These are phyloP conservation scores for Hofmannophila pseudospretella DNA, from an alignment of 2,888 invertebrate species.

Conservation along the genomic window DNA sequence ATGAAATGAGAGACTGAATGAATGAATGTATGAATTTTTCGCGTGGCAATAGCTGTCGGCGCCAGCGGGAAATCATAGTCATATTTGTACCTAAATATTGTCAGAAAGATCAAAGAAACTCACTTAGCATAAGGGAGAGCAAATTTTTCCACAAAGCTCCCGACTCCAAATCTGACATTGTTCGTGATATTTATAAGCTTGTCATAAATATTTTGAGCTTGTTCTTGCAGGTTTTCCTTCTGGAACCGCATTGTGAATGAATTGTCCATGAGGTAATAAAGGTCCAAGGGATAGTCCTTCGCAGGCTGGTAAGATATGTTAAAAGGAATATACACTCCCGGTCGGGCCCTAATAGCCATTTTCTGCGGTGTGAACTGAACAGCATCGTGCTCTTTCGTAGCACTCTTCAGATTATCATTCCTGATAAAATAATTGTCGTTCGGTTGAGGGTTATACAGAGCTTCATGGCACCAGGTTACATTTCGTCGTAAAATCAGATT, in stretches of 20 bases:
- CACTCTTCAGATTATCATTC: neutral
- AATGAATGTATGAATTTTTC: too few relatives aligned
- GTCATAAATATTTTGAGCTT: slow-evolving; percentile 65
- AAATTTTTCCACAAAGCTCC: slow-evolving; percentile 84
- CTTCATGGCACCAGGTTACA: slow-evolving; percentile 4
- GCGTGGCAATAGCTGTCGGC: too few relatives aligned
- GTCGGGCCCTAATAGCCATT: slow-evolving; percentile 63
- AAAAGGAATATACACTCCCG: slow-evolving; percentile 55
- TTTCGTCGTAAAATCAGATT: neutral
- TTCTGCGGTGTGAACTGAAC: slow-evolving; percentile 78
- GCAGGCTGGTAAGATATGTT: slow-evolving; percentile 79
- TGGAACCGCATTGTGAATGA: slow-evolving; percentile 84
- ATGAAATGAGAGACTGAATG: too few relatives aligned
- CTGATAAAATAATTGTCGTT: neutral
- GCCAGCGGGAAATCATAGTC: too few relatives aligned
- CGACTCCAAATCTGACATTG: slow-evolving; percentile 82
- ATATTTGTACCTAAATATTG: too few relatives aligned
- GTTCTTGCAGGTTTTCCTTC: slow-evolving; percentile 63
- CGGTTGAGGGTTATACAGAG: slow-evolving; percentile 2
- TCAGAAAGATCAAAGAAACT: too few relatives aligned
- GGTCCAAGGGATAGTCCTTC: slow-evolving; percentile 86
- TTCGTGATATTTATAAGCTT: slow-evolving; percentile 76
- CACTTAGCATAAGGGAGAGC: slow-evolving; percentile 79
- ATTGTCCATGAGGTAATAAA: slow-evolving; percentile 90
- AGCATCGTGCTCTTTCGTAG: slow-evolving; percentile 3